Base-by-base conservation (phyloP, 92 coral and sea anemone species). In the Muricea muricata region DNA sequence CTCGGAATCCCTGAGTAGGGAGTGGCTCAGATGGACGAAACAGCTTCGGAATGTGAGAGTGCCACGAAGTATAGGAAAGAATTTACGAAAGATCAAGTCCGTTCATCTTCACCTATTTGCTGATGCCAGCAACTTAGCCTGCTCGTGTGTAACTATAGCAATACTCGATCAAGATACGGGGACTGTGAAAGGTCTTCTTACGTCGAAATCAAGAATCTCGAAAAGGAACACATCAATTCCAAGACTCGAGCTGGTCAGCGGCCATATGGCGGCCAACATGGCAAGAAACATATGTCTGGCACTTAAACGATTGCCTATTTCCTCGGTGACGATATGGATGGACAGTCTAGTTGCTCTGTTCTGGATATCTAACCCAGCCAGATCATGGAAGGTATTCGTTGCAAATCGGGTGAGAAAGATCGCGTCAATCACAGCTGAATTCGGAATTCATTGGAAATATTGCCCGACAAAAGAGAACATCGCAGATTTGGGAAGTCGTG, bases 221-320 rank as follows among this genome's bases (percentile, higher is more conserved):
- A 87, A 82, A 30, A 17, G 84, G 55, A 61, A 50, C 66, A 87
- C 80, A 12, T 37, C 77, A 21, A 82, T 87, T 9, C 39, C 85
- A 58, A 65, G 85, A 18, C 46, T 86, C 42, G 89, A 84, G 23
- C 17, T 84, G 25, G 70, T 61, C 12, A 61, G 32, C 48, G 81
- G 81, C 0, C 80, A 87, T 8, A 84, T 91, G 91, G 94, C 89
- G 23, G 91, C 84, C 0, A 87, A 87, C 76, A 77, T 87, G 46
- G 87, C 77, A 18, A 87, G 65, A 81, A 91, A 87, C 70, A 54
- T 91, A 48, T 17, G 12, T 46, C 58, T 47, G n/a, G 20, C 89
- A 87, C 32, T 87, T 18, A 70, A 82, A 45, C 15, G 58, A 0
- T 70, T 78, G 82, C 84, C 87, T 37, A 33, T 83, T 33, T 28